Evolutionary conservation across 1,140 invertebrate species (phyloP), one percentile per base, ranked within the genome.

Genomic region (Scylla paramamosain): DNA sequence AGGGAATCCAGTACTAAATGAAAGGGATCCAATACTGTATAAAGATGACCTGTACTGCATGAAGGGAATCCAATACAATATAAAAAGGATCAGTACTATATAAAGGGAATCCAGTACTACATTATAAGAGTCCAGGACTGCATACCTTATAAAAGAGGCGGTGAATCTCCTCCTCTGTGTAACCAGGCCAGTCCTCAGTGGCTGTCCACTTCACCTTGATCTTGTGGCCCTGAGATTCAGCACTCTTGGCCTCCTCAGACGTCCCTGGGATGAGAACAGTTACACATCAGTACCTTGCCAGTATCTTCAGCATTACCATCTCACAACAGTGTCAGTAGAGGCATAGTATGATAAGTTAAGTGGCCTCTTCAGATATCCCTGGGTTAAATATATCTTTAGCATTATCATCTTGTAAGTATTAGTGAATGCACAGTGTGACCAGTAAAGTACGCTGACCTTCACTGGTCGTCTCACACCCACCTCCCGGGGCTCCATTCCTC

Each of bases 111-210:
- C 10, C 84, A 87, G 10, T 39, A 82, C 16, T 25, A 1, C 77
- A 82, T 82, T 2, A 39, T 2, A 6, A 6, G 6, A 39, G 6
- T 6, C 39, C 1, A 39, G 39, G 6, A 39, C 14, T 83, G 8
- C 82, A 82, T 86, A 95, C 95, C 93, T 95, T 95, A 77, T 92
- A 94, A 48, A 95, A 95, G 29, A 95, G 39, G 20, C 88, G 92
- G n/a, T 88, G 88, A 39, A 95, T 86, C 77, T 95, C 93, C 29
- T 95, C 88, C 91, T 95, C 92, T 0, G 95, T 94, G 52, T 95
- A 95, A 0, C 95, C 95, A 14, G 88, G 84, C 67, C 82, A 67
- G 39, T 94, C 93, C 16, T 94, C 83, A 0, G 95, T 67, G 8
- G 59, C 16, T 25, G 48, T 14, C 95, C 95, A 95, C 82, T 83